Evolutionary conservation across 92 coral and sea anemone genomes (phyloP).

Genomic region (Porites divaricata): DNA sequence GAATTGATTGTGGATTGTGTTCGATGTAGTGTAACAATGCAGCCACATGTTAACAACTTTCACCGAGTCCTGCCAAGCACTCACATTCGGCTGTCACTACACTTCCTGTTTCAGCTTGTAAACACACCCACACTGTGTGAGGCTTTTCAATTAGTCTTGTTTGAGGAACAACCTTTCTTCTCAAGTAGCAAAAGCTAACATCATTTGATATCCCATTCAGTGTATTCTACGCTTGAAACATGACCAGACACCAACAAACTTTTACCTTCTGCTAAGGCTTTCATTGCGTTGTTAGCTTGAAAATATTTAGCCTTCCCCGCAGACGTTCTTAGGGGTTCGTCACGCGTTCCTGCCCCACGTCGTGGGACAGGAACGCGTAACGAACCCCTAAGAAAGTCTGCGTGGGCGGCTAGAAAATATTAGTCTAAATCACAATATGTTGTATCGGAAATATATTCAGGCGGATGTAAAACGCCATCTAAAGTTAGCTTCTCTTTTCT

Average conservation of each 20-base stretch:
- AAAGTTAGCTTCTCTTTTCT: conserved; percentile 23
- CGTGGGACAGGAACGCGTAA: too few species aligned
- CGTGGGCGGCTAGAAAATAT: too few species aligned
- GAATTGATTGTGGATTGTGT: too few species aligned
- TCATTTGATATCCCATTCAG: conserved; percentile 11
- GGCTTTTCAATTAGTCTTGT: conserved; percentile 24
- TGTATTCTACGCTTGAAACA: conserved; percentile 22
- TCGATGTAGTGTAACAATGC: conserved; percentile 4
- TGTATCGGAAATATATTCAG: conserved; percentile 15
- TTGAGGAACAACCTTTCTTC: conserved; percentile 43
- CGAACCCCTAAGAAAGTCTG: too few species aligned
- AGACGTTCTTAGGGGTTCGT: too few species aligned
- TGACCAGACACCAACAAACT: conserved; percentile 24
- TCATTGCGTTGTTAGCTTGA: conserved; percentile 6
- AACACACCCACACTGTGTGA: conserved; percentile 35
- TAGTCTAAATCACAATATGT: too few species aligned
- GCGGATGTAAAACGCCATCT: conserved; percentile 22
- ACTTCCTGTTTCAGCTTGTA: neutral
- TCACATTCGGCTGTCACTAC: conserved; percentile 44
- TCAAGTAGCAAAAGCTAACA: conserved; percentile 18
- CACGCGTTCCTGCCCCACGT: too few species aligned
- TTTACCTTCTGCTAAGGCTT: conserved; percentile 11
- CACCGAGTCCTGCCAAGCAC: conserved; percentile 42
- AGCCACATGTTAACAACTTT: conserved; percentile 42
- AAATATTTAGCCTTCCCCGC: too few species aligned